A percentile compares a stretch with the other conserved stretches of the same genome.
Evolutionary conservation across 2,888 invertebrate species (phyloP).

Genomic region (Camptogramma bilineatum): DNA sequence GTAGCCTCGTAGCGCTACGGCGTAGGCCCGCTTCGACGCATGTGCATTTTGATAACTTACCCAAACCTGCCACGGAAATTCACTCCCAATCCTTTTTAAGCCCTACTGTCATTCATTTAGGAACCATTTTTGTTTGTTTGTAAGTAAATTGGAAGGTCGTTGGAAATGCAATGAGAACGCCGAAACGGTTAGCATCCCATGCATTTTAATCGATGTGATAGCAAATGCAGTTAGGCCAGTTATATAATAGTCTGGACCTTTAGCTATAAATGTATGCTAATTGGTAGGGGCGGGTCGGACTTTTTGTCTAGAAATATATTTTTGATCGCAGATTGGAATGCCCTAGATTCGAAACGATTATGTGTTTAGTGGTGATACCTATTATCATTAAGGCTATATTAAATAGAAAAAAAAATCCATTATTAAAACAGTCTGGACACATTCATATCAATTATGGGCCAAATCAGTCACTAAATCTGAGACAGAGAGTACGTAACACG

Average conservation of each 20-base stretch:
- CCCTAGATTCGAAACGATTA: not conserved
- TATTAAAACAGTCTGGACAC: no score
- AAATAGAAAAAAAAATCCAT: no score
- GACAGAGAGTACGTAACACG: no score
- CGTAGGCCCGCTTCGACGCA: conserved; percentile 74
- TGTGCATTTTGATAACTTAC: conserved; percentile 68
- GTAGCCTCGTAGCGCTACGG: conserved; percentile 51
- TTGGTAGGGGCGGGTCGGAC: conserved; percentile 6
- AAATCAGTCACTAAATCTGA: no score
- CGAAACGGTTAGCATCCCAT: conserved; percentile 67
- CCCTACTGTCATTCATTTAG: conserved; percentile 48
- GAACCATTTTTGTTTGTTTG: conserved; percentile 40
- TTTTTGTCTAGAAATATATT: conserved; percentile 4
- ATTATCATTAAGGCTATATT: not conserved
- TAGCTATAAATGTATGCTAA: conserved; percentile 16
- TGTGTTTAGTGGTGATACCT: not conserved
- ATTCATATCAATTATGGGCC: no score
- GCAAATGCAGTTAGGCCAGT: conserved; percentile 31
- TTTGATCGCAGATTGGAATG: conserved; percentile 9
- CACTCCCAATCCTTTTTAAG: conserved; percentile 35
- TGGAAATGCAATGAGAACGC: conserved; percentile 63
- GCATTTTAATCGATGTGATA: conserved; percentile 60
- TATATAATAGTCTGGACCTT: conserved; percentile 20
- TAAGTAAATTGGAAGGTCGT: conserved; percentile 61
- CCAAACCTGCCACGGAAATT: conserved; percentile 33